These are phyloP conservation scores for Enteromius mattozi DNA, from an alignment of 2,797 vertebrate genomes.

Conservation along the genomic window DNA sequence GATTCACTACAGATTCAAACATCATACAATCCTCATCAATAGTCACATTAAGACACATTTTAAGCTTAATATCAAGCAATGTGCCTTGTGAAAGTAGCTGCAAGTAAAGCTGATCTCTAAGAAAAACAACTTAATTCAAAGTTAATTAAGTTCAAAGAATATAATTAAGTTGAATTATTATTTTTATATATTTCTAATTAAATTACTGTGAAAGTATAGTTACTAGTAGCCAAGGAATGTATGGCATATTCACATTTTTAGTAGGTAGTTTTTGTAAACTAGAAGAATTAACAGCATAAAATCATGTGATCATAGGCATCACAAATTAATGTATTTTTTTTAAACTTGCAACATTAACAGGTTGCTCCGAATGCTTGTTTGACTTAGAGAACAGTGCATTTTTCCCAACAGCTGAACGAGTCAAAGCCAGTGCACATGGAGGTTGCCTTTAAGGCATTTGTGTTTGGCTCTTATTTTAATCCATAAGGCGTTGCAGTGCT, in stretches of 20 bases:
- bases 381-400: not conserved
- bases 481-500: constrained; percentile 16
- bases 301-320: not conserved
- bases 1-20: no score
- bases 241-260: not conserved
- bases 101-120: no score
- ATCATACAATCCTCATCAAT: no score
- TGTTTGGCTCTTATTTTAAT: constrained; percentile 14
- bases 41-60: no score
- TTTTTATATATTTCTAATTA: not conserved
- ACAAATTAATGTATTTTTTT: not conserved
- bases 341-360: not conserved
- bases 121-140: no score
- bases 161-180: no score
- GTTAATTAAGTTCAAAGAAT: no score
- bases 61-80: no score
- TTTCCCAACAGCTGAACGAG: constrained; percentile 30
- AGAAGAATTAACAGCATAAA: not conserved
- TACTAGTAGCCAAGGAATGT: not conserved
- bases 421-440: not conserved
- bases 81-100: no score
- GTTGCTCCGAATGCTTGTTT: not conserved
- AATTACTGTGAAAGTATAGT: not conserved
- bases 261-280: not conserved
- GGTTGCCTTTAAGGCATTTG: constrained; percentile 21